Conservation (phyloP, 1,140 invertebrate species). For the Drosophila santomea region DNA sequence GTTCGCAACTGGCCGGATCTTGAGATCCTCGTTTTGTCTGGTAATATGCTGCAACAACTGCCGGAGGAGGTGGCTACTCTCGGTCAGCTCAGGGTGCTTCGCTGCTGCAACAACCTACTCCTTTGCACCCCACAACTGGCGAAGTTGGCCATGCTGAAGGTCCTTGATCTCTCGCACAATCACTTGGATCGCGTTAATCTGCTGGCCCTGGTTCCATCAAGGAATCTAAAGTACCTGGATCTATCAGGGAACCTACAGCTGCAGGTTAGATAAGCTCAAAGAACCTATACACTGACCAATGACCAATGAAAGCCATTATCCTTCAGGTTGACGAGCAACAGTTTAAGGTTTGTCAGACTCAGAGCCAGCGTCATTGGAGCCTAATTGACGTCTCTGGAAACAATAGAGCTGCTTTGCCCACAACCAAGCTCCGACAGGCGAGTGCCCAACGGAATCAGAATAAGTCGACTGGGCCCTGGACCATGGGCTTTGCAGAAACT, state of each 20-base stretch:
- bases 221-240: constrained; percentile 93
- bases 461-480: constrained; percentile 88
- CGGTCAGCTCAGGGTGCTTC: constrained; percentile 89
- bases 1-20: constrained; percentile 90
- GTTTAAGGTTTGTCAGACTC: constrained; percentile 89
- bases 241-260: constrained; percentile 92
- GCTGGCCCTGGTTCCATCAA: constrained; percentile 88
- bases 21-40: constrained; percentile 92
- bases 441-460: constrained; percentile 86
- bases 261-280: constrained; percentile 80
- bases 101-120: constrained; percentile 93
- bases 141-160: constrained; percentile 90
- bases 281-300: too few relatives aligned
- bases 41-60: constrained; percentile 91
- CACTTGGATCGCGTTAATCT: constrained; percentile 92
- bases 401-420: constrained; percentile 88
- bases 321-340: constrained; percentile 90
- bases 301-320: neutral
- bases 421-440: constrained; percentile 85
- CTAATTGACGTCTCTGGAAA: constrained; percentile 93
- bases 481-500: constrained; percentile 93
- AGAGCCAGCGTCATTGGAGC: constrained; percentile 91
- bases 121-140: constrained; percentile 90
- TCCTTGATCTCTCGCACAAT: constrained; percentile 94
- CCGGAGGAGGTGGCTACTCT: constrained; percentile 91